These are phyloP conservation scores for Tupiocoris notatus DNA, from an alignment of 2,888 invertebrate species.

Conservation along the genomic window DNA sequence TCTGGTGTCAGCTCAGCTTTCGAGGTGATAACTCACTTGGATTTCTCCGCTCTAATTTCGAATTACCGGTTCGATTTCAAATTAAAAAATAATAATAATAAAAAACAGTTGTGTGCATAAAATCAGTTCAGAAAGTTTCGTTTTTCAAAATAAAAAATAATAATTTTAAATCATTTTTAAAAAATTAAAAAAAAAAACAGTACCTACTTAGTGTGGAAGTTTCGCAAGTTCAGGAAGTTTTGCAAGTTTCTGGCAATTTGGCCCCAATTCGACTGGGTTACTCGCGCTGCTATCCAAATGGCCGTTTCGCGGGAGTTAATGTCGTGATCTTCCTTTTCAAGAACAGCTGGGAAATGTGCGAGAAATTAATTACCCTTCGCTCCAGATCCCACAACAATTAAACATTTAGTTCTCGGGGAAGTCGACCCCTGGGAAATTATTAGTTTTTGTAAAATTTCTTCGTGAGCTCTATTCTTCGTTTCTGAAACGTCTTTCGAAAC, in stretches of 20 bases:
- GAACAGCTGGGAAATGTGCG: neutral
- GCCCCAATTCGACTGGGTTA: too few relatives aligned
- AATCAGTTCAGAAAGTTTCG: neutral
- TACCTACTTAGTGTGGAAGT: neutral
- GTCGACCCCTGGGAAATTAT: neutral
- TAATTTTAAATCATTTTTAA: neutral
- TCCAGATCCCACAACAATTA: neutral
- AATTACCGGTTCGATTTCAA: too few relatives aligned
- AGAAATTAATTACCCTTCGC: neutral
- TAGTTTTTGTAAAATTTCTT: neutral
- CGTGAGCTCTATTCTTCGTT: neutral
- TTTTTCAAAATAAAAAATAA: neutral
- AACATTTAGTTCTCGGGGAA: neutral
- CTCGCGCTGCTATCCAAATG: too few relatives aligned
- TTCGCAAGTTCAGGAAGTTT: too few relatives aligned
- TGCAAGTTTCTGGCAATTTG: too few relatives aligned
- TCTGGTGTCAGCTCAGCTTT: conserved; percentile 79
- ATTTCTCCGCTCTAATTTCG: too few relatives aligned
- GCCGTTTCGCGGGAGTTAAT: neutral
- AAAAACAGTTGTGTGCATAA: neutral
- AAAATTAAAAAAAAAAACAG: neutral
- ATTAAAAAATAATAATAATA: too few relatives aligned
- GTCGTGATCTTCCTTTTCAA: neutral
- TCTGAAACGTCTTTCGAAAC: neutral
- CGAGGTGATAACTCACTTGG: conserved; percentile 69